Evolutionary conservation across 2,113 vertebrate genomes (phyloP).

Genomic region (Passer montanus): DNA sequence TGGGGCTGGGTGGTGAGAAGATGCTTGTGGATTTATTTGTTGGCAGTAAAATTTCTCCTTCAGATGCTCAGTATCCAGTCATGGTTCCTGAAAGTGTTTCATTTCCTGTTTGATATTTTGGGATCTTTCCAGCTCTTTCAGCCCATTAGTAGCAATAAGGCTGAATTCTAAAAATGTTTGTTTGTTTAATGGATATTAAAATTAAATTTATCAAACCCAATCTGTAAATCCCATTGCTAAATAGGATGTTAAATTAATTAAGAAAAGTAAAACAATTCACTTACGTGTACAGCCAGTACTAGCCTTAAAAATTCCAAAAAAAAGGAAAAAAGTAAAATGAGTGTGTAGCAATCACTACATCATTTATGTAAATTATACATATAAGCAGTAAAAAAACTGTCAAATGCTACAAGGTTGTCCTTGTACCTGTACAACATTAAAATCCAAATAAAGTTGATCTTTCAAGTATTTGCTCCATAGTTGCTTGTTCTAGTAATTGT

Average conservation of each 20-base stretch:
- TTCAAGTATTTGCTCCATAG: background rate
- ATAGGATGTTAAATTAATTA: background rate
- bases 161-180: background rate
- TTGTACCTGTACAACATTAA: background rate
- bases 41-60: background rate
- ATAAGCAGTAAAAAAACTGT: background rate
- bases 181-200: background rate
- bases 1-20: background rate
- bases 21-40: background rate
- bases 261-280: background rate
- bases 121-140: background rate
- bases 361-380: background rate
- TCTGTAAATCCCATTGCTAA: background rate
- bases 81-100: background rate
- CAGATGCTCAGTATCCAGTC: background rate
- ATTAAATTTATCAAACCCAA: background rate
- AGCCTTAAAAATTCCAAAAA: background rate
- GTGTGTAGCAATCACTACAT: background rate
- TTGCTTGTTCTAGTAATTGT: background rate
- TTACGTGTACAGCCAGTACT: background rate
- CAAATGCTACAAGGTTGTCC: background rate
- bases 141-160: background rate
- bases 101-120: background rate
- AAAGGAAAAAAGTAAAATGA: background rate
- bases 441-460: background rate